Base-by-base conservation (phyloP, 2,888 invertebrate species). In the Andrena hattorfiana region DNA sequence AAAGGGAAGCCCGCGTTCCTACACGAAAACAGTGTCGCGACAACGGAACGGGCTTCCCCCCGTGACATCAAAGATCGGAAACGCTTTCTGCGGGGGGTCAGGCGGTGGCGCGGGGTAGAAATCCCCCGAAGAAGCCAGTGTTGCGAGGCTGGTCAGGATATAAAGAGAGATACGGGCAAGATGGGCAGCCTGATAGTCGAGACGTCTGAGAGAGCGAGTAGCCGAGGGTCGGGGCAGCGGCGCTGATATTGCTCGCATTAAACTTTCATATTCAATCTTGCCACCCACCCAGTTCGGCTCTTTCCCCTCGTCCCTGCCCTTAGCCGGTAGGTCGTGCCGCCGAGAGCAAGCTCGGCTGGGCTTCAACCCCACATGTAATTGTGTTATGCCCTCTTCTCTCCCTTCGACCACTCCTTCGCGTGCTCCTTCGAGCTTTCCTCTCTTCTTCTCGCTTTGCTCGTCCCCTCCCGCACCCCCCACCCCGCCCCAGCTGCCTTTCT, bases 241-340 rank as follows among this genome's bases (percentile, higher is more conserved):
- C 90, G 90, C 90, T 92, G 91, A 92, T 92, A 92, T 92, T 92
- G 92, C 92, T 92, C 90, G 90, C 92, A 96, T 96, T 96, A 96
- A 96, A 96, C 95, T 96, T 96, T 96, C 96, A 96, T 96, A 96
- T 96, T 96, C 96, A 96, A 96, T 96, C 96, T 96, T 96, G 96
- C 92, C 92, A 91, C 92, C 92, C 90, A 90, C 85, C 90, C 42
- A 42, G 88, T 88, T 90, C 87, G 90, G 87, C 87, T 80, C 85
- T 74, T 62, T 83, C 87, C 56, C 87, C 79, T 82, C 79, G 68
- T 35, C 73, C 78, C 60, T 70, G 62, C 76, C 56, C 72, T 78
- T 79, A 75, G 74, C 82, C 87, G 60, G 74, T 79, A 81, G 78
- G 76, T 77, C 77, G 72, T 75, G 80, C 83, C 69, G 83, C 81